Evolutionary conservation across 2,113 vertebrate genomes (phyloP).

Genomic region (Sinocyclocheilus maitianheensis): DNA sequence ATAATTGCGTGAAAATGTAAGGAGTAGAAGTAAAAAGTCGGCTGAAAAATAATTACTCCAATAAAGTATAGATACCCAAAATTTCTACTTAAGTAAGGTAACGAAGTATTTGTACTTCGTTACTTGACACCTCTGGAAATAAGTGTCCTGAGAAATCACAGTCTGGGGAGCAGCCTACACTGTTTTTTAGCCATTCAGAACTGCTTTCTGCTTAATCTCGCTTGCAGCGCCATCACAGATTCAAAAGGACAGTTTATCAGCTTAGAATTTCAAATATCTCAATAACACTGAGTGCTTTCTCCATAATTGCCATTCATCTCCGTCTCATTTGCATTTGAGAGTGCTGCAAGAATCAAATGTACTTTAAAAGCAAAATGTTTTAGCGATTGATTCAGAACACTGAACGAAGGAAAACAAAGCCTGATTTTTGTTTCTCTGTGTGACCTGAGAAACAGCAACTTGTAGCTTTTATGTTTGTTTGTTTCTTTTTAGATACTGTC

Average conservation of each 20-base stretch:
- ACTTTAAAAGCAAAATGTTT: slow-evolving; percentile 3
- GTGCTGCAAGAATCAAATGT: slow-evolving; percentile 27
- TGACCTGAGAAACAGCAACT: not conserved
- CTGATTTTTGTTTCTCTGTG: not conserved
- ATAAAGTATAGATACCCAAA: no score
- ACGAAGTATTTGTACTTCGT: no score
- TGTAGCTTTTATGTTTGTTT: not conserved
- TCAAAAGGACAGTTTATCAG: slow-evolving; percentile 28
- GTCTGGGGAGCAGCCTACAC: not conserved
- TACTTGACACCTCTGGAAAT: not conserved
- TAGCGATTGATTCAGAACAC: not conserved
- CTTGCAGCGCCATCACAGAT: not conserved
- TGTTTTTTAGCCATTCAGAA: not conserved
- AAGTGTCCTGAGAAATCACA: not conserved
- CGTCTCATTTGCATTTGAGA: slow-evolving; percentile 19
- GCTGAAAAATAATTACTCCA: no score
- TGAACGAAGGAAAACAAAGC: not conserved
- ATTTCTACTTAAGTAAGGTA: no score
- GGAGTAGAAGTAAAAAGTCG: no score
- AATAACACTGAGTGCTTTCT: slow-evolving; percentile 16
- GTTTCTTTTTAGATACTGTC: not conserved
- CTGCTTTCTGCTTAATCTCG: not conserved
- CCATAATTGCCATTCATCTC: slow-evolving; percentile 7
- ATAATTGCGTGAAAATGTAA: no score
- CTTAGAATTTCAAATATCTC: slow-evolving; percentile 28